A percentile compares a stretch with the other conserved stretches of the same genome.
Conservation (phyloP, 1,140 invertebrate species). For the Carposina sasakii region DNA sequence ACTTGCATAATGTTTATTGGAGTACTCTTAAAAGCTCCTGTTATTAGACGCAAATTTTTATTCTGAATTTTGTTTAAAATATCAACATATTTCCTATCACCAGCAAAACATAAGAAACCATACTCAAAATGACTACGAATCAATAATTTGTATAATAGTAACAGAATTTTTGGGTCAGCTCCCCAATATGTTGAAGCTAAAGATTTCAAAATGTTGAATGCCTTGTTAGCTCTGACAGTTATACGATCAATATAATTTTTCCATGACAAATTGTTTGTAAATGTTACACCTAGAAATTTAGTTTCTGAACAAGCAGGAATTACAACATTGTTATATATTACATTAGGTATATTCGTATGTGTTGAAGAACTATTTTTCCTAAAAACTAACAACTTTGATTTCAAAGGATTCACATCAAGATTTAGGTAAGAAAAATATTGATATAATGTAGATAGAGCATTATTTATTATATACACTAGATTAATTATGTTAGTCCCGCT, state of each 20-base stretch:
- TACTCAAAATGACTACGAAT: conserved; percentile 7
- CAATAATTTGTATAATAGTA: conserved; percentile 1
- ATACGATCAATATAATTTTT: conserved; percentile 11
- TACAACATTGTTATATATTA: conserved; percentile 1
- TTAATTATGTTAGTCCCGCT: background rate
- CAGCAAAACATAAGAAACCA: conserved; percentile 5
- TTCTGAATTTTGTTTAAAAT: conserved; percentile 7
- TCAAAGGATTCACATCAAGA: conserved; percentile 8
- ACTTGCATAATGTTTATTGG: too few relatives aligned
- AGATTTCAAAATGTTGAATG: conserved; percentile 1
- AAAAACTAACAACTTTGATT: conserved; percentile 16
- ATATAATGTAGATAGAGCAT: conserved; percentile 1
- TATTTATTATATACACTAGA: conserved; percentile 4
- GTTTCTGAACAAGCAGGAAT: background rate
- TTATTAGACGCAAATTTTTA: conserved; percentile 2
- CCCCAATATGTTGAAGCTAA: background rate
- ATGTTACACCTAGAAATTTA: conserved; percentile 19
- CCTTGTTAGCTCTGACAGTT: background rate
- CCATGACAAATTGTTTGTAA: conserved; percentile 20
- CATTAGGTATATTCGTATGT: background rate
- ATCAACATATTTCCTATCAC: background rate
- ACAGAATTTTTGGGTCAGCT: conserved; percentile 3
- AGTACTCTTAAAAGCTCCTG: conserved; percentile 1
- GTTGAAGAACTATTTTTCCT: background rate
- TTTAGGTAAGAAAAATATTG: conserved; percentile 15